phyloP scores from a whole-genome alignment of 2,888 invertebrate species.

The Erebia ligea region DNA sequence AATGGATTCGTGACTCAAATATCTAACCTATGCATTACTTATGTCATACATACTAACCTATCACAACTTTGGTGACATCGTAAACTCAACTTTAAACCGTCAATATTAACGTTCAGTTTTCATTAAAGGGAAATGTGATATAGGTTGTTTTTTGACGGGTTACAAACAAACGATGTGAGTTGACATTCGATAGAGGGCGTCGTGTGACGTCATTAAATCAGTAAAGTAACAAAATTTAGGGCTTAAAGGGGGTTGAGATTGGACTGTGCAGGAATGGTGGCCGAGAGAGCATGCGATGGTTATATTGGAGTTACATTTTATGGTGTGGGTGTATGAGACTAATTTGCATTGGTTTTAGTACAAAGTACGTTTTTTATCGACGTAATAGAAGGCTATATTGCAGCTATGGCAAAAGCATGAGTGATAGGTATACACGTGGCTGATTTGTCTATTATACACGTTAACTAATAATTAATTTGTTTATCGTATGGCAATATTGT shows the following conservation, averaged over 20 bases:
- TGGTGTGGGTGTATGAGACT: constrained; percentile 9
- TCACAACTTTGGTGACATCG: background rate
- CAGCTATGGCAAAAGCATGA: too few relatives aligned
- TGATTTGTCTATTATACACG: too few relatives aligned
- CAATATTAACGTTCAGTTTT: constrained; percentile 21
- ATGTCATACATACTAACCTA: constrained; percentile 41
- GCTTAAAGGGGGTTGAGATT: constrained; percentile 66
- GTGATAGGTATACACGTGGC: too few relatives aligned
- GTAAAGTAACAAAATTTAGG: constrained; percentile 77
- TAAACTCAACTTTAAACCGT: constrained; percentile 33
- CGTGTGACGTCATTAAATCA: constrained; percentile 82
- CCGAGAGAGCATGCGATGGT: background rate
- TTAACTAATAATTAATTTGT: too few relatives aligned
- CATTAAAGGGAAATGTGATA: background rate
- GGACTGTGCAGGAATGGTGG: constrained; percentile 44
- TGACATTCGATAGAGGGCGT: constrained; percentile 82
- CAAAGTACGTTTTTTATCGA: background rate
- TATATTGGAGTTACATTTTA: constrained; percentile 17
- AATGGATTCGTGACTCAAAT: constrained; percentile 83
- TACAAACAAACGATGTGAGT: constrained; percentile 63
- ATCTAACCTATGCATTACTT: constrained; percentile 74
- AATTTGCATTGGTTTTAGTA: constrained; percentile 15
- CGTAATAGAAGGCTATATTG: background rate
- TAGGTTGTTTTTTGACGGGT: constrained; percentile 41
- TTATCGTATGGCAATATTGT: too few relatives aligned